Base-by-base conservation (phyloP, 2,797 vertebrate species). In the Taenioides sp. region DNA sequence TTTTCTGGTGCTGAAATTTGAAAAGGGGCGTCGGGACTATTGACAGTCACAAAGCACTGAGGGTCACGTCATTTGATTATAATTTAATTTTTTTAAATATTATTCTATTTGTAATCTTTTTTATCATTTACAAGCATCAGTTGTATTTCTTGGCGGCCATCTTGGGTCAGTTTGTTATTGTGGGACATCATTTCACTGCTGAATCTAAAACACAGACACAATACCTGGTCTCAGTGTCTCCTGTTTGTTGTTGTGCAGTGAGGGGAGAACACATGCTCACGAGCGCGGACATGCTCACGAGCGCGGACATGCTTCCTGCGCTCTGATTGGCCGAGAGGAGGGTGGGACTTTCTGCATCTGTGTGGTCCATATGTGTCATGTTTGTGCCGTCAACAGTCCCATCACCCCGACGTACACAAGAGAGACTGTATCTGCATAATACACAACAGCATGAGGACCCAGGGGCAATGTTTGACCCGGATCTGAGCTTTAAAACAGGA, bases 141-240 rank as follows among this genome's bases (percentile, higher is more conserved):
- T 37, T 37, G 34, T 10, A 37, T 37, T 37, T 10, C 7, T 37
- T 37, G 34, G 34, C 2, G 7, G 9, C 2, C 34, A 37, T 47
- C 14, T 16, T 2, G 12, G 3, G 43, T 47, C 43, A 47, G 14
- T 47, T 47, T 4, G 14, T 16, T 47, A 47, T 4, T 5, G 14
- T 47, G 43, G 43, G 20, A n/a, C 6, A 54, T 7, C 7, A 9
- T 20, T 17, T 0, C 49, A 50, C 18, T 20, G 49, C 20, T 5
- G 18, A 7, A 7, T 20, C 1, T 37, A 4, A 47, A 17, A 17
- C 14, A 16, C 11, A 80, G 88, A 90, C 90, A 87, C 89, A 86
- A 72, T 79, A 78, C 69, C 80, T 81, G 31, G 67, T 76, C 59
- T 93, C 85, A 79, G 88, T 92, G 37, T 70, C 37, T 66, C 47